phyloP scores from a whole-genome alignment of 2,113 vertebrate species.

The Nothoprocta perdicaria region DNA sequence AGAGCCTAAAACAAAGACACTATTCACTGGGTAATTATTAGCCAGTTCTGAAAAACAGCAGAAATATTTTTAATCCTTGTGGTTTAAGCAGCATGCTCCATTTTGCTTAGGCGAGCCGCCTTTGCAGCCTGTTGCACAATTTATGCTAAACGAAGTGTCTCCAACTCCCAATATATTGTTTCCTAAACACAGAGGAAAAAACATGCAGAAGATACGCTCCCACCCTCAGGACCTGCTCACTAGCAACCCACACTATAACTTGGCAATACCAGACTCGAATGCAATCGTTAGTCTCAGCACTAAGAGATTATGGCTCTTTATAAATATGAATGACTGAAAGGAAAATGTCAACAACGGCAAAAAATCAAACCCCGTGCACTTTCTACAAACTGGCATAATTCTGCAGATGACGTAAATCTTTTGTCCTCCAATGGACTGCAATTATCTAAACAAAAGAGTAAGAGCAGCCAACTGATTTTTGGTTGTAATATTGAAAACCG shows the following conservation, averaged over 20 bases:
- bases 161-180: background rate
- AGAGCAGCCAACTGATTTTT: constrained; percentile 43
- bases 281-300: background rate
- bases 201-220: background rate
- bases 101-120: background rate
- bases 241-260: background rate
- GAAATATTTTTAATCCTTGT: background rate
- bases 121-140: background rate
- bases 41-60: background rate
- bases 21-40: background rate
- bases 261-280: background rate
- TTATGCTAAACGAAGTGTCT: background rate
- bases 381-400: constrained; percentile 12
- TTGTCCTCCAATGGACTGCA: constrained; percentile 5
- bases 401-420: background rate
- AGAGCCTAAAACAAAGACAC: background rate
- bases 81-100: background rate
- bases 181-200: background rate
- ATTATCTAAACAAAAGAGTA: constrained; percentile 53
- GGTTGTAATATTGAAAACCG: constrained; percentile 3
- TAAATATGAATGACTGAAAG: constrained; percentile 26
- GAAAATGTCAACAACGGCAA: constrained; percentile 6
- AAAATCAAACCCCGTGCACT: background rate
- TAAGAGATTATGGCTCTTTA: background rate
- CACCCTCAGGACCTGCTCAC: background rate